These are phyloP conservation scores for Agrochola litura DNA, from an alignment of 2,888 invertebrate genomes.

Conservation along the genomic window DNA sequence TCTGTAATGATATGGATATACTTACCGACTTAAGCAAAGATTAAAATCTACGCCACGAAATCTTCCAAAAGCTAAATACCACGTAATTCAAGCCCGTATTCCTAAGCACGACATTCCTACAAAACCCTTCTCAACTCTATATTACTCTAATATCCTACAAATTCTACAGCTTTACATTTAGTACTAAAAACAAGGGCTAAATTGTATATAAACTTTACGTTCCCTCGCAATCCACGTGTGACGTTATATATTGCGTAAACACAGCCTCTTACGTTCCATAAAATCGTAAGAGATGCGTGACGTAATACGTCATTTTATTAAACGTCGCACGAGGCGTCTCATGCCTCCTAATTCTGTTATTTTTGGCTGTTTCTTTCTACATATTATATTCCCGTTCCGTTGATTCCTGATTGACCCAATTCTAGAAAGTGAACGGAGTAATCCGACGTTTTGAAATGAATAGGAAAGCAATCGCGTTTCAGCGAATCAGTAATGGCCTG, in stretches of 20 bases:
- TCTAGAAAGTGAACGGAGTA: constrained; percentile 38
- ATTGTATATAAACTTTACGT: constrained; percentile 55
- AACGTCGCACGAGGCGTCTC: constrained; percentile 42
- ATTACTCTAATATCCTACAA: constrained; percentile 52
- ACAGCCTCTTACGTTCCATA: constrained; percentile 45
- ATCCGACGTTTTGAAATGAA: constrained; percentile 45
- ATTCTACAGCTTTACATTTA: constrained; percentile 55
- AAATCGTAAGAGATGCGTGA: constrained; percentile 49
- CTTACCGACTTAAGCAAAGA: constrained; percentile 6
- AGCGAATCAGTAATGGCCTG: constrained; percentile 47
- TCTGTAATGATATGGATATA: background rate
- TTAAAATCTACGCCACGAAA: constrained; percentile 42
- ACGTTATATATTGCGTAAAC: constrained; percentile 55
- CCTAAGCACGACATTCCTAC: constrained; percentile 36
- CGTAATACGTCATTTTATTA: constrained; percentile 62
- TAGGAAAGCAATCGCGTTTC: constrained; percentile 37
- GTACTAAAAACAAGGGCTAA: constrained; percentile 59
- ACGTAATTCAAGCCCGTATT: constrained; percentile 34
- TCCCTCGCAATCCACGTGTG: constrained; percentile 40
- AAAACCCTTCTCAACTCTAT: constrained; percentile 56
- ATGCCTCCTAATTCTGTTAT: constrained; percentile 49
- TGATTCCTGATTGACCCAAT: constrained; percentile 47
- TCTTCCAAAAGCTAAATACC: constrained; percentile 40
- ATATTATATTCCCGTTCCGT: constrained; percentile 38
- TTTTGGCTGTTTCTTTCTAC: constrained; percentile 20